Evolutionary conservation across 2,888 invertebrate genomes (phyloP), one percentile per base, ranked within the genome.

Genomic region (Chaetogeoica ovagalla): DNA sequence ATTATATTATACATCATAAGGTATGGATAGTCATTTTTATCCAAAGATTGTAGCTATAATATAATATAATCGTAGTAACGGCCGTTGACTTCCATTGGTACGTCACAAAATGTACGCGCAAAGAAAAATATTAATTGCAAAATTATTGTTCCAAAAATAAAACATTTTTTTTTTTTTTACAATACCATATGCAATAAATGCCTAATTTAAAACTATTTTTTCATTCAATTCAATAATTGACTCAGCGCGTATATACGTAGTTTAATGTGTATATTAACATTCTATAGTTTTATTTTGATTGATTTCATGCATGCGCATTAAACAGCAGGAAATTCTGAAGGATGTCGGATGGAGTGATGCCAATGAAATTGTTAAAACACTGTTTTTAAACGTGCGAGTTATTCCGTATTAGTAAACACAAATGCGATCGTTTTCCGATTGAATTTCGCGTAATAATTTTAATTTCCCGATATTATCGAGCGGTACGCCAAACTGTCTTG

Each of bases 91-190:
- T 77, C 55, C 62, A 52, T 63, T 55, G 21, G 55, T 19, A 68
- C 9, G 48, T 21, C 15, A 59, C 11, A 69, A 69, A 70, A 70
- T 52, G 6, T 2, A 23, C 9, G 39, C 5, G 17, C 21, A 62
- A 52, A 63, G 39, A 48, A 52, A 68, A 68, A 48, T 19, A 59
- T 69, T 68, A 76, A 76, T 69, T 69, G 39, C 48, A 30, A n/a
- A 21, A 13, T 59, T n/a, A 59, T 68, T 76, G 68, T 76, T 76
- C 21, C 2, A 65, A n/a, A 70, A 23, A 71, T 59, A 52, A 23
- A 11, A 15, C 11, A 43, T 43, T 30, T 30, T 30, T 30, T 30
- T 30, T 30, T 30, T 30, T 30, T 30, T 9, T 43, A 21, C 5
- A 71, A 71, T 59, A n/a, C 21, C 48, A 9, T 23, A 7, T 9